These are phyloP conservation scores for Copidosoma floridanum DNA, from an alignment of 1,140 invertebrate genomes.

Conservation along the genomic window DNA sequence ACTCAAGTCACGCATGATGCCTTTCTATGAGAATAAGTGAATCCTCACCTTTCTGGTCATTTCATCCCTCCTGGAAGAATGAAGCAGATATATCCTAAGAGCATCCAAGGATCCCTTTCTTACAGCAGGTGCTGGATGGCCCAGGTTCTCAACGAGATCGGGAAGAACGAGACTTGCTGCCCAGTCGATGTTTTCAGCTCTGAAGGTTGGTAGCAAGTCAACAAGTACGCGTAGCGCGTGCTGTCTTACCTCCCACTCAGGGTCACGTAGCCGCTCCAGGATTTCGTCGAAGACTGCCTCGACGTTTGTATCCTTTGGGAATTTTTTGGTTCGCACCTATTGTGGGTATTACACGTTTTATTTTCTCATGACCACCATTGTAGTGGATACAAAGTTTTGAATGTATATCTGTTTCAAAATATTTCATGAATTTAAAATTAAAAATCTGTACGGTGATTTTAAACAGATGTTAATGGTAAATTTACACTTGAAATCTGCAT, in stretches of 20 bases:
- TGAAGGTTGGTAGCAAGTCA: slow-evolving; percentile 69
- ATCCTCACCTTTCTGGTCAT: slow-evolving; percentile 41
- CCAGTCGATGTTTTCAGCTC: slow-evolving; percentile 55
- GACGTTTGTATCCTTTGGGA: slow-evolving; percentile 63
- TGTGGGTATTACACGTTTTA: too few species aligned
- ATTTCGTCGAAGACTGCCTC: slow-evolving; percentile 67
- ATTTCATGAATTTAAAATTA: too few species aligned
- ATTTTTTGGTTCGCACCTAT: slow-evolving; percentile 48
- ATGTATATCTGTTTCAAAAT: neutral
- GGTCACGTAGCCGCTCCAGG: slow-evolving; percentile 68
- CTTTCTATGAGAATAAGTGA: too few species aligned
- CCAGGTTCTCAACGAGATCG: slow-evolving; percentile 70
- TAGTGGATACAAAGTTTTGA: neutral
- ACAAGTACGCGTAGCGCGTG: slow-evolving; percentile 73
- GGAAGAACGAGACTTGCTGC: slow-evolving; percentile 61
- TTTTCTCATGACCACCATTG: neutral
- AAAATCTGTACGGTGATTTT: too few species aligned
- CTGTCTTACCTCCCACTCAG: slow-evolving; percentile 78
- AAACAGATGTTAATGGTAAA: too few species aligned
- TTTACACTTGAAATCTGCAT: too few species aligned
- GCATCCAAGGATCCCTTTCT: slow-evolving; percentile 72
- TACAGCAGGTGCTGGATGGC: slow-evolving; percentile 72
- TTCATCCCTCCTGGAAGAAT: slow-evolving; percentile 52
- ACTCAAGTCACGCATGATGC: neutral
- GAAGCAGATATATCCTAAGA: slow-evolving; percentile 65